Conservation (phyloP, 1,140 invertebrate species). For the Halotydeus destructor region DNA sequence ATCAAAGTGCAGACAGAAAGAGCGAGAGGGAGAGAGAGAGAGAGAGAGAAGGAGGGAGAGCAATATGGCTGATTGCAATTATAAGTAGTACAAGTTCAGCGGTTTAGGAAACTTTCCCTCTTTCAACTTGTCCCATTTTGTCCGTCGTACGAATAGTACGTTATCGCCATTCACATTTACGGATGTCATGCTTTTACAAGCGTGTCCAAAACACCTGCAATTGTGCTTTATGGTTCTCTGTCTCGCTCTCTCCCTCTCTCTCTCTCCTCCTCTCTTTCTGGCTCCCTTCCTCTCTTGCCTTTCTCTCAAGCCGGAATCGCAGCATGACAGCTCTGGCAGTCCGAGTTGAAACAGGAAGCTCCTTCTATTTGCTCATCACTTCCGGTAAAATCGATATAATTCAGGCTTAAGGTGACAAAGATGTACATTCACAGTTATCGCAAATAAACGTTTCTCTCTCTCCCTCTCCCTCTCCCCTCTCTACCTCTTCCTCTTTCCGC, state of each 20-base stretch:
- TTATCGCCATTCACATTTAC: neutral
- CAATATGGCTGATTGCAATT: neutral
- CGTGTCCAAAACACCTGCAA: neutral
- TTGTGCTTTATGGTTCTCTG: neutral
- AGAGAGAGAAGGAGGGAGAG: neutral
- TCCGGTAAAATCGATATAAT: too few relatives aligned
- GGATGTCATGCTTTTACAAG: neutral
- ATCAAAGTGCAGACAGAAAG: neutral
- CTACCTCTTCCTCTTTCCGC: too few relatives aligned
- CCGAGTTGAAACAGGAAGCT: too few relatives aligned
- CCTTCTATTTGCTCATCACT: too few relatives aligned
- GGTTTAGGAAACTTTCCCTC: neutral
- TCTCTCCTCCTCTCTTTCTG: constrained; percentile 3
- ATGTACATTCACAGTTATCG: too few relatives aligned
- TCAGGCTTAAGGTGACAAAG: too few relatives aligned
- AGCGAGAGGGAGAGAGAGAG: constrained; percentile 1
- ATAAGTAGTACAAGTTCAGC: neutral
- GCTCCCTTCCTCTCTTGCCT: too few relatives aligned
- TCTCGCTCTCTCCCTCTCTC: constrained; percentile 9
- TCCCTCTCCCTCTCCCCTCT: neutral
- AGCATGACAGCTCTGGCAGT: too few relatives aligned
- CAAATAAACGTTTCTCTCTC: neutral
- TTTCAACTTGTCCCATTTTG: neutral
- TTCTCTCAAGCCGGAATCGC: too few relatives aligned
- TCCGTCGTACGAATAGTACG: neutral